phyloP scores from a whole-genome alignment of 2,113 vertebrate genomes.

The Lanius collurio region DNA sequence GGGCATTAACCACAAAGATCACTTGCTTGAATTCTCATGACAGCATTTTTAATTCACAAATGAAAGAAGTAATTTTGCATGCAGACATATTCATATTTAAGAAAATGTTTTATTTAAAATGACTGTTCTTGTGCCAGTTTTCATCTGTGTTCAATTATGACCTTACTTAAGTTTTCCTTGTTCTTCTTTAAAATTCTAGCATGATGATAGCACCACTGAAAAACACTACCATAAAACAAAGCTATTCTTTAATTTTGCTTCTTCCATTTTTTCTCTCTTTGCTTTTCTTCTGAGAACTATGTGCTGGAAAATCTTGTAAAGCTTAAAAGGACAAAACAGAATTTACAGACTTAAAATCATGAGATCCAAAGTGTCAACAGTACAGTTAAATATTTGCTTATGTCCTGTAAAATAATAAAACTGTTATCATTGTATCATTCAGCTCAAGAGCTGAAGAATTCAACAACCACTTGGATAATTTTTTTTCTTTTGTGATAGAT shows the following conservation, averaged over 20 bases:
- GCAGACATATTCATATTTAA: conserved; percentile 1
- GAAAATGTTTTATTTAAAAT: conserved; percentile 30
- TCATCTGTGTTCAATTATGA: background rate
- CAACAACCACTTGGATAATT: background rate
- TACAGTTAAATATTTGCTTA: conserved; percentile 1
- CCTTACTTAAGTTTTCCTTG: background rate
- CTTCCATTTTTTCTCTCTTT: background rate
- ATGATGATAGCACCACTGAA: background rate
- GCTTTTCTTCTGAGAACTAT: background rate
- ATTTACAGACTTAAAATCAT: background rate
- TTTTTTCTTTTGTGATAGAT: conserved; percentile 73
- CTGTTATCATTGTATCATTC: background rate
- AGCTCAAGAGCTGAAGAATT: conserved; percentile 35
- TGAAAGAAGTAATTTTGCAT: conserved; percentile 9
- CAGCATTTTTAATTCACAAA: conserved; percentile 2
- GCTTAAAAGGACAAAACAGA: background rate
- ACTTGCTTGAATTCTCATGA: conserved; percentile 19
- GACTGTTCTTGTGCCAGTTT: background rate
- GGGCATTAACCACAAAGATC: conserved; percentile 8
- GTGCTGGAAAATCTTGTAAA: background rate
- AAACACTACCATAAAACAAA: background rate
- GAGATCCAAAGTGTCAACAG: background rate
- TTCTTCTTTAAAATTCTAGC: background rate
- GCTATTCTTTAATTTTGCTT: background rate
- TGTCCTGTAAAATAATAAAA: background rate